phyloP scores from a whole-genome alignment of 1,140 invertebrate genomes.

The Brachionus koreanus region DNA sequence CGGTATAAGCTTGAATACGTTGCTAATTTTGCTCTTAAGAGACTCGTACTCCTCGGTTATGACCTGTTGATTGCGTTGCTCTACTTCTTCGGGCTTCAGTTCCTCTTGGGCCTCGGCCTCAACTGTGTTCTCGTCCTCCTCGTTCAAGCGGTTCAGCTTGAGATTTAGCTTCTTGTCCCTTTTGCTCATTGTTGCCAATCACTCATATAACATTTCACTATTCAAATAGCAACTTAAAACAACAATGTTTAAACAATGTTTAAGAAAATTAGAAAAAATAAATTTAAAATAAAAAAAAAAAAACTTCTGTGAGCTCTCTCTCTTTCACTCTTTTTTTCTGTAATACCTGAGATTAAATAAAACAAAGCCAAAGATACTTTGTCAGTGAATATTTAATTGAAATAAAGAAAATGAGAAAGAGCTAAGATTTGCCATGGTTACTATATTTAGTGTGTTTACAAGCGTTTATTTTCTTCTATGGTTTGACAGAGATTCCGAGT shows the following conservation, averaged over 20 bases:
- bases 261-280: background rate
- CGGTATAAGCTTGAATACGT: background rate
- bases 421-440: background rate
- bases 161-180: background rate
- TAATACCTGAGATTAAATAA: constrained; percentile 25
- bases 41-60: background rate
- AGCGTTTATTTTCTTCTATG: background rate
- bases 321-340: background rate
- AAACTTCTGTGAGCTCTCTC: background rate
- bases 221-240: constrained; percentile 3
- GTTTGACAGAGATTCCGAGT: background rate
- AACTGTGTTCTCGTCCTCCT: constrained; percentile 17
- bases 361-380: constrained; percentile 26
- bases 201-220: background rate
- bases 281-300: background rate
- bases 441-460: background rate
- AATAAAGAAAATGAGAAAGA: background rate
- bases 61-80: background rate
- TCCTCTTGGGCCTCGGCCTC: background rate
- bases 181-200: constrained; percentile 20
- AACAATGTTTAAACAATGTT: background rate
- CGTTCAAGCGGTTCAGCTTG: constrained; percentile 33
- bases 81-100: background rate
- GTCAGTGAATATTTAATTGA: constrained; percentile 28
- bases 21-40: background rate